Conservation (phyloP, 92 coral and sea anemone species). For the Desmophyllum pertusum region DNA sequence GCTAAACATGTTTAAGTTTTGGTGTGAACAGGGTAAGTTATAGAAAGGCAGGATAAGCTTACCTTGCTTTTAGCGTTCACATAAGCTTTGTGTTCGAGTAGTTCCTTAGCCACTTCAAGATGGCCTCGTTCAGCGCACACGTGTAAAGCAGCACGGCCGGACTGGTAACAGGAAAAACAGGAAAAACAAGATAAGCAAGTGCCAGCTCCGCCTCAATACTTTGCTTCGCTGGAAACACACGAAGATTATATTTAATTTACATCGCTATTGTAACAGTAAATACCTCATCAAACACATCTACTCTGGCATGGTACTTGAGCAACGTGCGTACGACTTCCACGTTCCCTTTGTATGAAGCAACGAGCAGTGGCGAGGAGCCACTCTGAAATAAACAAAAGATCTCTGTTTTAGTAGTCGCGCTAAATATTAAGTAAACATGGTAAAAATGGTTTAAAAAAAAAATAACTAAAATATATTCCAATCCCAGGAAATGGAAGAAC, state of each 20-base stretch:
- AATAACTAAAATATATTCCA: no score
- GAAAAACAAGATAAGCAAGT: not conserved
- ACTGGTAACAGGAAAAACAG: conserved; percentile 42
- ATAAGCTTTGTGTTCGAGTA: conserved; percentile 90
- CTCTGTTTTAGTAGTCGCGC: not conserved
- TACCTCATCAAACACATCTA: conserved; percentile 95
- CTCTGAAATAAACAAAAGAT: conserved; percentile 57
- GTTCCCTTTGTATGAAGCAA: conserved; percentile 93
- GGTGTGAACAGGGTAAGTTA: not conserved
- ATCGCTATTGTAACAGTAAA: not conserved
- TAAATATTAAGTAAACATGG: not conserved
- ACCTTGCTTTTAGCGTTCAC: conserved; percentile 98
- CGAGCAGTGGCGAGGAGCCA: conserved; percentile 85
- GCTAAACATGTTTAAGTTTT: not conserved
- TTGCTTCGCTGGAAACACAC: not conserved
- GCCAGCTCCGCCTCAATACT: not conserved
- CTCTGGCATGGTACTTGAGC: conserved; percentile 88
- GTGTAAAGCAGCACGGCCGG: conserved; percentile 91
- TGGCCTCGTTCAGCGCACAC: conserved; percentile 96
- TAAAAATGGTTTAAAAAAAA: no score
- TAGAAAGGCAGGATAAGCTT: not conserved
- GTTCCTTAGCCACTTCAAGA: conserved; percentile 80
- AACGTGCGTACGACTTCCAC: conserved; percentile 84
- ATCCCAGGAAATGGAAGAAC: no score
- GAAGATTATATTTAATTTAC: not conserved